Conservation (phyloP, 2,797 vertebrate genomes). For the Sylvilagus floridanus region DNA sequence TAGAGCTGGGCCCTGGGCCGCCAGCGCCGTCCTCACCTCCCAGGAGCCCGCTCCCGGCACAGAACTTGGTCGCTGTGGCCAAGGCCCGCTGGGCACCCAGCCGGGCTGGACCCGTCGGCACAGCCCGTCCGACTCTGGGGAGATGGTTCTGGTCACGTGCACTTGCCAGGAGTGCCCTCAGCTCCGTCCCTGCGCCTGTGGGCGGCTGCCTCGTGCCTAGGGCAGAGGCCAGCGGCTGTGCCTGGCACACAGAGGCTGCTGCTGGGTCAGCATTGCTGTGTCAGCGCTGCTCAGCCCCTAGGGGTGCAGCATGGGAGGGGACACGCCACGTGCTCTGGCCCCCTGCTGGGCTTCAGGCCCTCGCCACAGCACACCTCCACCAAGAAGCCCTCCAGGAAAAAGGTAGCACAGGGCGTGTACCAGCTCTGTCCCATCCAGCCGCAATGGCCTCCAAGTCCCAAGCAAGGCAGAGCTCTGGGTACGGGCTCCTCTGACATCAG, state of each 20-base stretch:
- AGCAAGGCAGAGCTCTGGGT: neutral
- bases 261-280: constrained; percentile 36
- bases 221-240: rapidly evolving
- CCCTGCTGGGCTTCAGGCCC: neutral
- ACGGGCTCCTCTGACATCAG: too few species aligned
- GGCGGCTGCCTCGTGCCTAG: neutral
- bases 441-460: neutral
- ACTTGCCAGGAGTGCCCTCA: rapidly evolving
- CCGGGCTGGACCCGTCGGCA: neutral
- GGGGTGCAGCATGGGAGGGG: neutral
- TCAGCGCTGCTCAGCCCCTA: neutral
- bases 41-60: too few species aligned
- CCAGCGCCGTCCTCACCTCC: too few species aligned
- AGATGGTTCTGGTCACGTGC: neutral
- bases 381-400: neutral
- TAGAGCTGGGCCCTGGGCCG: neutral
- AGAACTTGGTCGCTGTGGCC: rapidly evolving
- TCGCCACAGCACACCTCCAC: neutral
- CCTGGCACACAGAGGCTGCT: neutral
- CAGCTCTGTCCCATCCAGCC: neutral
- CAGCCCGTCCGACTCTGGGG: rapidly evolving
- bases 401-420: neutral
- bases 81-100: neutral
- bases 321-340: rapidly evolving
- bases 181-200: neutral